Evolutionary conservation across 2,113 vertebrate species (phyloP), one percentile per base, ranked within the genome.

Genomic region (Oreotrochilus melanogaster): DNA sequence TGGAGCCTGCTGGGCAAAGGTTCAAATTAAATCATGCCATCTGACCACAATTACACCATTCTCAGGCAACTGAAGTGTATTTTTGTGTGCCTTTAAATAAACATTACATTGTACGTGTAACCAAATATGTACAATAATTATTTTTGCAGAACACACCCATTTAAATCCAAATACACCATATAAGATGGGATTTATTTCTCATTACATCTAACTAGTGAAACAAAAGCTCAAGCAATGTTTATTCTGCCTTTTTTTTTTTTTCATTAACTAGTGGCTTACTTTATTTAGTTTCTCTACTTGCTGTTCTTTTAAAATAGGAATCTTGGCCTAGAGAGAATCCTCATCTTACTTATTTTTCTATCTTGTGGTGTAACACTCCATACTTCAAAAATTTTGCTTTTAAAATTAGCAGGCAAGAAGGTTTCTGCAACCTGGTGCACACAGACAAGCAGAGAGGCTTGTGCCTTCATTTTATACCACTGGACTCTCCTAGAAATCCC

Each of bases 11-110:
- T 93, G 92, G 88, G 81, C 93, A 64, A 31, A 39, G 42, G 35
- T 79, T 96, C 91, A 75, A 60, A 88, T 70, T 31, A 90, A 91
- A 8, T 78, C 80, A 78, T 93, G 92, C 90, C 96, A 93, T 82
- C 54, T 96, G 95, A 96, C 92, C 97, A 95, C 90, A 97, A 61
- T 93, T 60, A 83, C 84, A 92, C 48, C 90, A 69, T 67, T 95
- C 92, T 70, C 80, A 78, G 84, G 92, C 91, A 95, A 61, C 84
- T 54, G 30, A 45, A 92, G 62, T 33, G 87, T 61, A 14, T 85
- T 92, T 93, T 27, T 82, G 83, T 69, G 84, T 95, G 62, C 62
- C 78, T 87, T 85, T 91, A 80, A 89, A 53, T 66, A 89, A 92
- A 89, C 70, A 45, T 25, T 64, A 64, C 78, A 18, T 16, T 51